Base-by-base conservation (phyloP, 2,888 invertebrate species). In the Rhynchonema sp. region DNA sequence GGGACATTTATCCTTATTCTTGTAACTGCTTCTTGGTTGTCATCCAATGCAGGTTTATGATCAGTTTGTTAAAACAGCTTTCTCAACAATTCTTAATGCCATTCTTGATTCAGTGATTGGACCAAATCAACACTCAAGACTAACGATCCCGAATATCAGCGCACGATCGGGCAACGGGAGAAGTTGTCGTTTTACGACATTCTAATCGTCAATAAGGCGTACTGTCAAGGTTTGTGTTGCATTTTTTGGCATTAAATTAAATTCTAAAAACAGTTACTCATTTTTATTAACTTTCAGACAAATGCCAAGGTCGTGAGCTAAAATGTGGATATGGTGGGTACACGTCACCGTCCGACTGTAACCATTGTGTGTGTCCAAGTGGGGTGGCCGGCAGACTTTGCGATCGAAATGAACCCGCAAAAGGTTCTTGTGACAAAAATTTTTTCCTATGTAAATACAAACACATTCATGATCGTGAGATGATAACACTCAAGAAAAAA, bases 91-190 rank as follows among this genome's bases (percentile, higher is more conserved):
- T n/a, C n/a, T n/a, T n/a, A n/a, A n/a, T n/a, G n/a, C n/a, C n/a
- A n/a, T n/a, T n/a, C n/a, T n/a, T n/a, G n/a, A n/a, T n/a, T n/a
- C n/a, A n/a, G 30, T 29, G 70, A 71, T 63, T 67, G 68, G 55
- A 67, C 60, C 54, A 68, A 66, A 26, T 63, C 63, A 27, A 72
- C 72, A 2, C 62, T 72, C 9, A 57, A 67, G n/a, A 72, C 72
- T 0, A 65, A 65, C 27, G 66, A 69, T 28, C 65, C 67, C 0
- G 61, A 66, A 1, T 71, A 65, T 58, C 72, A 70, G 59, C 62
- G 64, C 29, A 72, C 72, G 1, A 72, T 72, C 56, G 72, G 72
- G 28, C 72, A 72, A 59, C 57, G 72, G 23, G 72, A 72, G 56
- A 62, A 63, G 13, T 65, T 70, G 6, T 68, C 70, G 3, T 72